Evolutionary conservation across 2,113 vertebrate genomes (phyloP).

Genomic region (Alosa alosa): DNA sequence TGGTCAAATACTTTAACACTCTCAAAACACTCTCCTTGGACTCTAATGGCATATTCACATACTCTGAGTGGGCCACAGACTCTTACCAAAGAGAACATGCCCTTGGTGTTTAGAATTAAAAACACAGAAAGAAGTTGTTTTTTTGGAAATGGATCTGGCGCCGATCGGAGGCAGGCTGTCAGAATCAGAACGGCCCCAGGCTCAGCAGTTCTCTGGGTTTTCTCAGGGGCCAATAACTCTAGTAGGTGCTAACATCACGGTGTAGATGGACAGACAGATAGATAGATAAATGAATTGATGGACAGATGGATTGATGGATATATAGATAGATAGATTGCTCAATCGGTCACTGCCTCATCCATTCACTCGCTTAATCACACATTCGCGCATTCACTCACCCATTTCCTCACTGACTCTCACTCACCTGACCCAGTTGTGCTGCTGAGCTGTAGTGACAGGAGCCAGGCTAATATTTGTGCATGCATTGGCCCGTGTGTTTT

Average conservation of each 20-base stretch:
- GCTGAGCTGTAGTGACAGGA: no score
- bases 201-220: no score
- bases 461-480: not conserved
- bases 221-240: no score
- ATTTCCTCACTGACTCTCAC: no score
- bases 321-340: not conserved
- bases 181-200: not conserved
- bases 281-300: no score
- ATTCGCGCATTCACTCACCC: no score
- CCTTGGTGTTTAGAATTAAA: not conserved
- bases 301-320: no score
- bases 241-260: no score
- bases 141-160: no score
- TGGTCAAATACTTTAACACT: not conserved
- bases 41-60: not conserved
- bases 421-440: no score
- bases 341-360: not conserved
- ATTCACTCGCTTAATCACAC: not conserved
- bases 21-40: not conserved
- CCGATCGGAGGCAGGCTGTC: no score
- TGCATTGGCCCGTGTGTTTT: not conserved
- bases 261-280: not conserved
- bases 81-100: not conserved
- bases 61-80: not conserved
- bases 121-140: no score